Percentiles rank a stretch among this genome's conserved stretches.
These are phyloP conservation scores for Oreochromis aureus DNA, from an alignment of 2,113 vertebrate genomes.

Conservation along the genomic window DNA sequence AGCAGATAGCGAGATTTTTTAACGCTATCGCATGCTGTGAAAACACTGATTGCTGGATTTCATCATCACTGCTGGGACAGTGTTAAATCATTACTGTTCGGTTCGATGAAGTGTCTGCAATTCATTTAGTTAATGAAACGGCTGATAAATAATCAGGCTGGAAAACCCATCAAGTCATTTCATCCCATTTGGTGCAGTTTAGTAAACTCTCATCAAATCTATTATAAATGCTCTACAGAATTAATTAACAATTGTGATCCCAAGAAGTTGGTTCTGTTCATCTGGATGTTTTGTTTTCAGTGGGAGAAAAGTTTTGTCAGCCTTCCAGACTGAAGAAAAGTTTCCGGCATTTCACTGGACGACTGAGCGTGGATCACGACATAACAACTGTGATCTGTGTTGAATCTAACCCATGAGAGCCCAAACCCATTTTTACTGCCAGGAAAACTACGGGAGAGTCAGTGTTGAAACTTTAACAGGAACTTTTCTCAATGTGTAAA, in stretches of 20 bases:
- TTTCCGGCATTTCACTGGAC: accelerated
- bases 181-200: not conserved
- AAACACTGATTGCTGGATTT: not conserved
- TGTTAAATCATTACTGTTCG: not conserved
- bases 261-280: not conserved
- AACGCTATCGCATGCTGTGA: not conserved
- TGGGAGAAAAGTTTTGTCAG: not conserved
- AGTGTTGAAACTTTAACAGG: not conserved
- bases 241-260: not conserved
- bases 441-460: not conserved
- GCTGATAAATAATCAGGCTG: not conserved
- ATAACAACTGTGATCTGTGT: not conserved
- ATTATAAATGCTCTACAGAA: not conserved
- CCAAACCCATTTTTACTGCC: not conserved
- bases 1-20: not conserved
- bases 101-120: not conserved
- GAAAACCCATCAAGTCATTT: not conserved
- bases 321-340: not conserved
- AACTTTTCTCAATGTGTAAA: not conserved
- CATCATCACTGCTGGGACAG: not conserved
- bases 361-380: accelerated
- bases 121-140: not conserved
- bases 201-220: not conserved
- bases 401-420: not conserved
- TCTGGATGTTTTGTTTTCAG: not conserved